Evolutionary conservation across 2,113 vertebrate genomes (phyloP).

Genomic region (Cavia porcellus): DNA sequence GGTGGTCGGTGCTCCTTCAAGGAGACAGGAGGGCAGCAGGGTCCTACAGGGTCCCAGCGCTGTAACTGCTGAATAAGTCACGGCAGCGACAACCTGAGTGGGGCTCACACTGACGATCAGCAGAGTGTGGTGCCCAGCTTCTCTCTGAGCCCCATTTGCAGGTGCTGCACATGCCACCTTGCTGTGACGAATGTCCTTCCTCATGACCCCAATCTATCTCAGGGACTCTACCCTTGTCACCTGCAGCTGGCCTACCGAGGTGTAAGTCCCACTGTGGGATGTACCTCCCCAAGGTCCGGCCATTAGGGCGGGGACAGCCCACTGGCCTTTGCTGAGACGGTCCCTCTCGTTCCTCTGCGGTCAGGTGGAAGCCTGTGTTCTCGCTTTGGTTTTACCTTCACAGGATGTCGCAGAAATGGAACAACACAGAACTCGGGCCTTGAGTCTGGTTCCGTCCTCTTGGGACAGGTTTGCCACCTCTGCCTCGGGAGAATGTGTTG

Average conservation of each 20-base stretch:
- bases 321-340: neutral
- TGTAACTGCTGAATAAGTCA: neutral
- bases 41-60: neutral
- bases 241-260: neutral
- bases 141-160: neutral
- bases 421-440: accelerated
- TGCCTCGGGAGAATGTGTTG: neutral
- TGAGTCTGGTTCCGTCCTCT: neutral
- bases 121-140: neutral
- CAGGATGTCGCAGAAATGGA: neutral
- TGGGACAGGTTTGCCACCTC: neutral
- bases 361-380: neutral
- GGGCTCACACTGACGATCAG: neutral
- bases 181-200: neutral
- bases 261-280: neutral
- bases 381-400: neutral
- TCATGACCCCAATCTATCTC: neutral
- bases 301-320: accelerated
- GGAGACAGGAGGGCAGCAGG: neutral
- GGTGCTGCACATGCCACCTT: neutral
- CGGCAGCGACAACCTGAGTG: neutral
- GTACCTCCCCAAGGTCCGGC: too few relatives aligned
- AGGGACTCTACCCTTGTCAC: neutral
- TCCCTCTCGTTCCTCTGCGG: neutral
- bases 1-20: neutral